Conservation (phyloP, 2,797 vertebrate genomes). For the Labroides dimidiatus region DNA sequence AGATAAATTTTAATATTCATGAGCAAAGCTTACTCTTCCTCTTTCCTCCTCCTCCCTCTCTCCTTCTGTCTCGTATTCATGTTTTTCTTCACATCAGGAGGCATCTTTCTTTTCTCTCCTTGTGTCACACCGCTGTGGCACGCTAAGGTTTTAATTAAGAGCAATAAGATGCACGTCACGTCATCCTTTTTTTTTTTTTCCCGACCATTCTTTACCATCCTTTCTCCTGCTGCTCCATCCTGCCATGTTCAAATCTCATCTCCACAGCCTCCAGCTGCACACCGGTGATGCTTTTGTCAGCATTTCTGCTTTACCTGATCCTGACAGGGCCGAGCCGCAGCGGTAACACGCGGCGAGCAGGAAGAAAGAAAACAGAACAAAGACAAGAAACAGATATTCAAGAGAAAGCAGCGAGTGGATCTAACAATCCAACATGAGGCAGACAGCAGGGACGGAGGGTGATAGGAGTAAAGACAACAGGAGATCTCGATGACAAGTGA, state of each 20-base stretch:
- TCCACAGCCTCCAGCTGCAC: constrained; percentile 31
- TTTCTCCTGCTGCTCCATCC: constrained; percentile 39
- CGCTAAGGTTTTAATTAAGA: constrained; percentile 43
- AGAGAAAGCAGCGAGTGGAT: constrained; percentile 14
- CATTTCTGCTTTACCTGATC: constrained; percentile 56
- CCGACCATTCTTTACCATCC: not conserved
- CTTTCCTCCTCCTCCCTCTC: constrained; percentile 20
- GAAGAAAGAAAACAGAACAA: constrained; percentile 33
- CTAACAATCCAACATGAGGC: not conserved
- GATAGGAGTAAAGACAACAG: constrained; percentile 31
- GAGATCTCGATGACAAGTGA: constrained; percentile 24
- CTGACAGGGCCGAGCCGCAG: constrained; percentile 46
- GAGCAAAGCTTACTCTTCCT: constrained; percentile 41
- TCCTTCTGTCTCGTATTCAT: constrained; percentile 39
- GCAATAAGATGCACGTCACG: constrained; percentile 31
- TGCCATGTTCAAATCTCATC: constrained; percentile 39
- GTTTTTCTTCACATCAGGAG: constrained; percentile 38
- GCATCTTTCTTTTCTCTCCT: constrained; percentile 10
- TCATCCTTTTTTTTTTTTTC: constrained; percentile 18
- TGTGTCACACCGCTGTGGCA: constrained; percentile 28
- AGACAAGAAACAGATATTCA: constrained; percentile 37
- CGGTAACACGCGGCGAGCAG: constrained; percentile 21
- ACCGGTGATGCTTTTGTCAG: constrained; percentile 53
- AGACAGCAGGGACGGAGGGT: constrained; percentile 13
- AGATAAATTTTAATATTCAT: constrained; percentile 68